Percentiles rank a stretch among this genome's conserved stretches.
These are phyloP conservation scores for Lagocephalus sceleratus DNA, from an alignment of 2,797 vertebrate species.

Conservation along the genomic window DNA sequence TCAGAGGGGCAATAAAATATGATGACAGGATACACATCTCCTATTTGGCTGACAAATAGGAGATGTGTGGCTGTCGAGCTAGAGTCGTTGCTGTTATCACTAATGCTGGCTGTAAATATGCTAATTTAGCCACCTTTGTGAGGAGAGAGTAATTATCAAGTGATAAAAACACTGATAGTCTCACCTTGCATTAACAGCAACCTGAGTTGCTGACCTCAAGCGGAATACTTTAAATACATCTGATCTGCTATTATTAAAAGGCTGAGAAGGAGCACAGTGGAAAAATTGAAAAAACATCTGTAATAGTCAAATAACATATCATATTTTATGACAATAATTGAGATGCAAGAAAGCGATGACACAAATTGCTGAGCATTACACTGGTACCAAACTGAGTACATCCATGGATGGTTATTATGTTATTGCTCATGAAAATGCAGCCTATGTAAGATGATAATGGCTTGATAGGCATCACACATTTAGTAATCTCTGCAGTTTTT, in stretches of 20 bases:
- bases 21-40: slow-evolving; percentile 57
- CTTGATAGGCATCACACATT: slow-evolving; percentile 6
- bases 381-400: no score
- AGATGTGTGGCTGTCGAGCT: slow-evolving; percentile 16
- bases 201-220: slow-evolving; percentile 25
- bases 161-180: slow-evolving; percentile 53
- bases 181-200: slow-evolving; percentile 38
- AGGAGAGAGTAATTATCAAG: slow-evolving; percentile 56
- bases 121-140: slow-evolving; percentile 50
- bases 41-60: slow-evolving; percentile 47
- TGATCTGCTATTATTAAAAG: slow-evolving; percentile 43
- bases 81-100: slow-evolving; percentile 31
- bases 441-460: slow-evolving; percentile 27
- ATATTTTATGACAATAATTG: slow-evolving; percentile 13
- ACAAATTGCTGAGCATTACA: slow-evolving; percentile 2
- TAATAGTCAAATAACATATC: slow-evolving; percentile 15
- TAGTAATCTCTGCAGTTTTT: slow-evolving; percentile 2
- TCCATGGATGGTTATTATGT: no score
- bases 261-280: slow-evolving; percentile 38
- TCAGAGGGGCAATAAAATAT: slow-evolving; percentile 49
- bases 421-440: slow-evolving; percentile 36
- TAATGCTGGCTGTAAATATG: slow-evolving; percentile 56
- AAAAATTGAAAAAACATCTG: slow-evolving; percentile 44
- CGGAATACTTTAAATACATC: slow-evolving; percentile 48
- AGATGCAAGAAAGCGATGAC: slow-evolving; percentile 27